Percentiles rank a stretch among this genome's conserved stretches.
phyloP scores from a whole-genome alignment of 2,888 invertebrate genomes.

The Ormyrus labotus region DNA sequence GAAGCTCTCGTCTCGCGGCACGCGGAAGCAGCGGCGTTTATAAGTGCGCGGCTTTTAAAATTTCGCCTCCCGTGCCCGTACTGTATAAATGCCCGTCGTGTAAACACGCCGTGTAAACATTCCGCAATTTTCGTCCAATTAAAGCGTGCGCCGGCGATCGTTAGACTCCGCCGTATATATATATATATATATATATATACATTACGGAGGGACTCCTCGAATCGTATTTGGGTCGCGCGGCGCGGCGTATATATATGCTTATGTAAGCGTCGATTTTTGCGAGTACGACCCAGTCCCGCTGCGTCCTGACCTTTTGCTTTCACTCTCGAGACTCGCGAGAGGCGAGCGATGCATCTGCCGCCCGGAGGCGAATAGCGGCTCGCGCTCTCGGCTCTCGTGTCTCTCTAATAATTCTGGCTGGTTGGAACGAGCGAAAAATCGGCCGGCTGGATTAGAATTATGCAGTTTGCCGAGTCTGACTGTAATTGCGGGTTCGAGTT shows the following conservation, averaged over 20 bases:
- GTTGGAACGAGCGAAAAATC: conserved; percentile 20
- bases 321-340: conserved; percentile 67
- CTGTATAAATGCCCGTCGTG: too few species aligned
- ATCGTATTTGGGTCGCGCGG: conserved; percentile 36
- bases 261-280: conserved; percentile 67
- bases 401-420: conserved; percentile 47
- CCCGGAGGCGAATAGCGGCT: background rate
- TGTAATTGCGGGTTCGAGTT: background rate
- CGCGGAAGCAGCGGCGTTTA: background rate
- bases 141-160: too few species aligned
- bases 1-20: background rate
- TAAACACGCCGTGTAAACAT: too few species aligned
- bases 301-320: conserved; percentile 74
- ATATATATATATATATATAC: too few species aligned
- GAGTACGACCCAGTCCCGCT: conserved; percentile 68
- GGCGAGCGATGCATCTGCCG: conserved; percentile 58
- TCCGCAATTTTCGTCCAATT: too few species aligned
- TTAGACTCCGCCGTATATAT: too few species aligned
- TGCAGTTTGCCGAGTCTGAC: background rate
- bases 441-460: conserved; percentile 12
- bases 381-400: background rate
- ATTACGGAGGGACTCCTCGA: too few species aligned
- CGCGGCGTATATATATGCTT: conserved; percentile 49
- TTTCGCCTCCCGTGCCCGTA: too few species aligned
- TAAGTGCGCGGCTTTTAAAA: too few species aligned